Evolutionary conservation across 1,140 invertebrate species (phyloP), one percentile per base, ranked within the genome.

Genomic region (Aleiodes sp.): DNA sequence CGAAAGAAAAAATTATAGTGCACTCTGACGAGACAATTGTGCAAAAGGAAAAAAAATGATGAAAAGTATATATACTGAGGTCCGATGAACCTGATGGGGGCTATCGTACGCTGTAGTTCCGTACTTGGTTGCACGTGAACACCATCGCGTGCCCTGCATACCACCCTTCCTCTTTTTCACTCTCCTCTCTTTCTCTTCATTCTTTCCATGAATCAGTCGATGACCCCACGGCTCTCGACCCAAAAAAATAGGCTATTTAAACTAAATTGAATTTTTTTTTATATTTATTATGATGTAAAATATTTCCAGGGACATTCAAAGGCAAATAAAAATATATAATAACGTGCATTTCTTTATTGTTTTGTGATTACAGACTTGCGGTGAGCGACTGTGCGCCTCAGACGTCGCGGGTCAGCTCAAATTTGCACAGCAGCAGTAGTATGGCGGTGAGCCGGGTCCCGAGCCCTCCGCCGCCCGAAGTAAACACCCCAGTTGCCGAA

Each of bases 381-480:
- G 89, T 90, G 90, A 94, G 92, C 90, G 93, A 95, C 89, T 94
- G 93, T 91, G 91, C 92, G 89, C 91, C 92, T 88, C 92, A 90
- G 84, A 88, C 92, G 87, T 92, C 91, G 86, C 91, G 92, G 89
- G 91, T 92, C 87, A 91, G 91, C 88, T 92, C 91, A 86, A 91
- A 91, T 86, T 89, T 91, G 87, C 89, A 91, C 82, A 91, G 88
- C 84, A 86, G 88, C 86, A 89, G 88, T 87, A 93, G 92, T 87
- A 95, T 95, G 94, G 94, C 94, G 87, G 93, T 96, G 83, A 94
- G 94, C 86, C 91, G 94, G 80, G 94, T 96, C 82, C 94, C 94
- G 76, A 94, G 93, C 88, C 94, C 94, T 82, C 92, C 93, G 78
- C 91, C 94, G 78, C 92, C 93, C 82, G 94, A 96, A 91, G 93